Conservation (phyloP, 2,797 vertebrate species). For the Amphiprion clarkii region DNA sequence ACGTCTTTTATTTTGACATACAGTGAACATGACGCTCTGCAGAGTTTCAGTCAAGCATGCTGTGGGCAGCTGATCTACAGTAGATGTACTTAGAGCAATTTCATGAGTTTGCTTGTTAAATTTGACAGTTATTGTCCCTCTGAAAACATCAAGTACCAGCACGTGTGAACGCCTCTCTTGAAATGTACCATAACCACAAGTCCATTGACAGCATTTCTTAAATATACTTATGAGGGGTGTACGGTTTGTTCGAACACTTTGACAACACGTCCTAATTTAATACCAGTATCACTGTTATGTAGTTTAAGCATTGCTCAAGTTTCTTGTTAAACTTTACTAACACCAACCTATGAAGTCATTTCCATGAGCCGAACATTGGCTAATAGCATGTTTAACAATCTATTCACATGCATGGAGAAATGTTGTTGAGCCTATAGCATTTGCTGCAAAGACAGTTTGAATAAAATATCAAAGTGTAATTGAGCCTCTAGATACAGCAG, state of each 20-base stretch:
- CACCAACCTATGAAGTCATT: not conserved
- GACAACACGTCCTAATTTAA: not conserved
- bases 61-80: constrained; percentile 14
- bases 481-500: not conserved
- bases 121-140: constrained; percentile 43
- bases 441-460: not conserved
- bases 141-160: constrained; percentile 30
- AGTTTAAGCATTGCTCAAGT: not conserved
- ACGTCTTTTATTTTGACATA: not conserved
- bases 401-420: not conserved
- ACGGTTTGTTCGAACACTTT: not conserved
- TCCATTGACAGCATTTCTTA: constrained; percentile 15
- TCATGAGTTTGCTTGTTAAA: constrained; percentile 18
- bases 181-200: constrained; percentile 25
- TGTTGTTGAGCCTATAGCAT: not conserved
- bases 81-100: constrained; percentile 18
- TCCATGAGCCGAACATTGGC: not conserved
- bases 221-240: constrained; percentile 8
- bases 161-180: constrained; percentile 37
- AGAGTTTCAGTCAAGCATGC: constrained; percentile 11
- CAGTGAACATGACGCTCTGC: not conserved
- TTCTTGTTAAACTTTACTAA: not conserved
- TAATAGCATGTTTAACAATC: not conserved
- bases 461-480: not conserved
- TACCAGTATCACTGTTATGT: not conserved